phyloP scores from a whole-genome alignment of 1,140 invertebrate genomes.

The Fragariocoptes setiger region DNA sequence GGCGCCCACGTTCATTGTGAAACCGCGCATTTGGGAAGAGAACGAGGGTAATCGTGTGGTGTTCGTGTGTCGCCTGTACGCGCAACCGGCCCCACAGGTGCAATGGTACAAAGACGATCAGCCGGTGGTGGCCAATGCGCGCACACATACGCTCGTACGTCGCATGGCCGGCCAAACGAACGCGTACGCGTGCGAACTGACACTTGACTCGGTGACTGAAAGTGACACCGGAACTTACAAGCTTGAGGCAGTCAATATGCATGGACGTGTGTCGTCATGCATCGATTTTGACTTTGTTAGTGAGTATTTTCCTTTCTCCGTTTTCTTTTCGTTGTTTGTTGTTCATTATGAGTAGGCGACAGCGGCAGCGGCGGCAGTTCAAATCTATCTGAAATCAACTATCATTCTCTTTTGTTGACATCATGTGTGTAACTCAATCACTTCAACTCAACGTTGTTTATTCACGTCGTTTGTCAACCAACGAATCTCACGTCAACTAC shows the following conservation, averaged over 20 bases:
- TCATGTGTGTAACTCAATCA: too few species aligned
- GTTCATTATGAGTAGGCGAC: too few species aligned
- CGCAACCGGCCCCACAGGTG: slow-evolving; percentile 62
- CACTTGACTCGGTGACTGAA: slow-evolving; percentile 78
- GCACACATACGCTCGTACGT: not conserved
- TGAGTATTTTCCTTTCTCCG: slow-evolving; percentile 26
- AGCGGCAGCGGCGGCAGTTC: too few species aligned
- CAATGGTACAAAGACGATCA: slow-evolving; percentile 58
- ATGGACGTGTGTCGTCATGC: slow-evolving; percentile 83
- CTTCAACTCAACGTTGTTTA: too few species aligned
- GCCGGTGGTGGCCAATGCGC: slow-evolving; percentile 1
- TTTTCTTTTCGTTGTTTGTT: slow-evolving; percentile 1
- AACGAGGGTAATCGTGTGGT: slow-evolving; percentile 75
- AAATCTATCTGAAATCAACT: too few species aligned
- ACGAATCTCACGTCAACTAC: too few species aligned
- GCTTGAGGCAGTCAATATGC: slow-evolving; percentile 85
- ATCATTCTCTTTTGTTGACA: too few species aligned
- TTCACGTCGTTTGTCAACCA: too few species aligned
- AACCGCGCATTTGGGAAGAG: slow-evolving; percentile 79
- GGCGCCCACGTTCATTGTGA: slow-evolving; percentile 87
- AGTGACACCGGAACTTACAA: slow-evolving; percentile 84
- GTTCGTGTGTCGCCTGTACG: slow-evolving; percentile 79
- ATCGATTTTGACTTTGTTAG: slow-evolving; percentile 95
- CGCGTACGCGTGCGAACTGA: slow-evolving; percentile 58
- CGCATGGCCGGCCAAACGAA: slow-evolving; percentile 44